Base-by-base conservation (phyloP, 2,888 invertebrate species). In the Cosmia pyralina region DNA sequence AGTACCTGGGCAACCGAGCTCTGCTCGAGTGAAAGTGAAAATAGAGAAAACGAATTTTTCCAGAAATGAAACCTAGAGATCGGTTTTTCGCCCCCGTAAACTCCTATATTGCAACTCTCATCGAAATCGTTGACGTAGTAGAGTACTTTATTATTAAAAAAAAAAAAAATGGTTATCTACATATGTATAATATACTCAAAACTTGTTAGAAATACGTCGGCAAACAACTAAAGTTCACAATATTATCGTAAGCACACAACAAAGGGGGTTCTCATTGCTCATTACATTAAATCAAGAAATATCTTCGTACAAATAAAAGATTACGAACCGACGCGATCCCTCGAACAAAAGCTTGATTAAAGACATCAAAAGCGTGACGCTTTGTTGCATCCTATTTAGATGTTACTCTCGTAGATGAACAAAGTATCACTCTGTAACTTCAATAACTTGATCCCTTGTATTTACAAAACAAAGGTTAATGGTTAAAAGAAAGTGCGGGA, bases 311-410 rank as follows among this genome's bases (percentile, higher is more conserved):
- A 79, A 73, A 87, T 81, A 85, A 83, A 82, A 87, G 74, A 83
- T 74, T 74, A 79, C 72, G 71, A 75, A 74, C 72, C 75, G 71
- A 75, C 82, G 64, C 67, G 77, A 71, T 75, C 69, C 74, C 50
- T 59, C 22, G n/a, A 67, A 79, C 81, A 83, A 85, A 78, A 70
- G 81, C 85, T 87, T 86, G 88, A 87, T 87, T 84, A 86, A 82
- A 86, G 82, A 81, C 82, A 84, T 87, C 81, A 84, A 86, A 87
- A 77, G 73, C 69, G 62, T 78, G 67, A 79, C 73, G 80, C 75
- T 83, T 80, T 80, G 88, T 69, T 87, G 87, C 87, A 87, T 87
- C 73, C 79, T 68, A 84, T 87, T 84, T 71, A 69, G 69, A 77
- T 82, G 76, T 60, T 76, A 44, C 75, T 72, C 62, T 69, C 70